These are phyloP conservation scores for Cactoblastis cactorum DNA, from an alignment of 2,888 invertebrate genomes.

Conservation along the genomic window DNA sequence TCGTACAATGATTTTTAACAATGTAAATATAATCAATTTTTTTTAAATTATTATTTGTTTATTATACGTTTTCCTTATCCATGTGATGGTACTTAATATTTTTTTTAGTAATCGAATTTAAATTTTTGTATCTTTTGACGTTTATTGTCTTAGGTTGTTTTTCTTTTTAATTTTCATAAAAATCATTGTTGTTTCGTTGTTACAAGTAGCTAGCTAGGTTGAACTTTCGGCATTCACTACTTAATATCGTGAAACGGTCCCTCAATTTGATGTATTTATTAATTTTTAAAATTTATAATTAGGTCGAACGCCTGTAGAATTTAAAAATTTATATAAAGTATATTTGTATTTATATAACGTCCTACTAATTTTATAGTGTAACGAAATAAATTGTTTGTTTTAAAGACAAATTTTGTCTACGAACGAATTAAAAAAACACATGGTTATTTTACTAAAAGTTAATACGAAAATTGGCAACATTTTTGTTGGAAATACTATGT, in stretches of 20 bases:
- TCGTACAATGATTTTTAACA: conserved; percentile 11
- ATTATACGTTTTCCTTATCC: no score
- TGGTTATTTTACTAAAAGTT: no score
- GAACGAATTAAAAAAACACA: no score
- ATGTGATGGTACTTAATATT: conserved; percentile 1
- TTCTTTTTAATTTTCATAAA: neutral
- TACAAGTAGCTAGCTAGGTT: neutral
- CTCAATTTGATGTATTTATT: neutral
- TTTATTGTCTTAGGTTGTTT: neutral
- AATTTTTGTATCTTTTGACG: neutral
- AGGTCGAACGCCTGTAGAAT: neutral
- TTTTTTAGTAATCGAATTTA: neutral
- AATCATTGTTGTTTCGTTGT: neutral
- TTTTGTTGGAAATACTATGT: neutral
- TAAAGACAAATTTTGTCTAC: neutral
- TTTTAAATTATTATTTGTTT: conserved; percentile 2
- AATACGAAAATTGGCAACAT: no score
- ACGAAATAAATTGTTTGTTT: neutral
- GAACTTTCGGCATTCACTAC: neutral
- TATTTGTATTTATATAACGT: conserved; percentile 5
- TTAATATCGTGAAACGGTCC: conserved; percentile 2
- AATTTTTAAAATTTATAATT: neutral
- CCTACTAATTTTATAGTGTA: neutral
- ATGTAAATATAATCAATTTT: conserved; percentile 13
- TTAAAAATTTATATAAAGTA: neutral